Base-by-base conservation (phyloP, 1,140 invertebrate genomes). In the Mamestra configurata region DNA sequence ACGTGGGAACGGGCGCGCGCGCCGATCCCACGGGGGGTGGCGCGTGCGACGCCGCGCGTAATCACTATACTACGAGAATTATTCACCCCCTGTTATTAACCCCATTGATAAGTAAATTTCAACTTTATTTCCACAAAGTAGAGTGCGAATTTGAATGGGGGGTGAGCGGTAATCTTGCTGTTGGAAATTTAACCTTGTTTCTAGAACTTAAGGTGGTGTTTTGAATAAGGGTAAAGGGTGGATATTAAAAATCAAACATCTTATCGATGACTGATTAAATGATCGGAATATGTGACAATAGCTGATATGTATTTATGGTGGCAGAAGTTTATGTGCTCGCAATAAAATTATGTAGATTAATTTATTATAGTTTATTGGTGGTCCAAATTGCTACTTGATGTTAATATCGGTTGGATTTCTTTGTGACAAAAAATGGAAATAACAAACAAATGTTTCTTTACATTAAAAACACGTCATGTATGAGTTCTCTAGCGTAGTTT, bases 1-100 rank as follows among this genome's bases (percentile, higher is more conserved):
- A 77, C 82, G 86, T 88, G 87, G 84, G 89, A 89, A 87, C 81
- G 64, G 66, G 18, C 70, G 77, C 77, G 79, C 79, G 70, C 78
- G 78, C 77, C 80, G 82, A 83, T 81, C 87, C 86, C 90, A 79
- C 80, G 71, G 64, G 85, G 79, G 82, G 24, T 81, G 80, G 55
- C 73, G 75, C 87, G 82, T 85, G 84, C 76, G 70, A 15, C 40
- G 13, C 84, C 31, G 27, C 27, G 27, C 82, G 81, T 87, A 88
- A 89, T 89, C 80, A 64, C 68, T 31, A 82, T 81, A 55, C 77
- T 66, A 22, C 35, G 18, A 1, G 61, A 22, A 66, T 43, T 40
- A 75, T 78, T 31, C 22, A 79, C 82, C 68, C 61, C 82, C 61
- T 70, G 5, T 46, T 49, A 40, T n/a, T n/a, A 49, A 11, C 6